Evolutionary conservation across 2,888 invertebrate genomes (phyloP).

Genomic region (Lottia scabra): DNA sequence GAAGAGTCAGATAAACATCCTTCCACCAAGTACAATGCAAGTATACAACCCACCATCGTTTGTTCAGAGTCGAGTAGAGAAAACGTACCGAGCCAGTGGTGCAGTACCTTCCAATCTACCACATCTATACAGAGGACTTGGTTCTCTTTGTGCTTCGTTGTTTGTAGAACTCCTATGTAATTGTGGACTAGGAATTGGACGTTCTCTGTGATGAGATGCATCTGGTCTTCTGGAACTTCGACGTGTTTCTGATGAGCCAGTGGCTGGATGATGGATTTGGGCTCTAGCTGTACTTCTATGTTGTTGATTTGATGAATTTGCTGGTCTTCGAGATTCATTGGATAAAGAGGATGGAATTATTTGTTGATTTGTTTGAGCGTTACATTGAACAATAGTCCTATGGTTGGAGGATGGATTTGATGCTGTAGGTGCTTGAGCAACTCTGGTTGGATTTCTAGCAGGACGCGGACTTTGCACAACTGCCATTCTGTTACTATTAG

Average conservation of each 20-base stretch:
- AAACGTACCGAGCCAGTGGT: slow-evolving; percentile 3
- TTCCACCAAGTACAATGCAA: not conserved
- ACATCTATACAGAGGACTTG: not conserved
- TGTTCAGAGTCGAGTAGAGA: not conserved
- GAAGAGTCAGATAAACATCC: not conserved
- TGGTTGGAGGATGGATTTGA: not conserved
- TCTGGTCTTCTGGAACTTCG: not conserved
- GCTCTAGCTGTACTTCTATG: not conserved
- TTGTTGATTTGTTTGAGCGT: not conserved
- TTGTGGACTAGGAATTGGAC: not conserved
- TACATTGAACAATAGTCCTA: not conserved
- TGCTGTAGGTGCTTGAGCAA: not conserved
- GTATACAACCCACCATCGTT: too few species aligned
- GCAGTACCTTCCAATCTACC: not conserved
- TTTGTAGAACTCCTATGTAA: not conserved
- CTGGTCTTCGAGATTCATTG: not conserved
- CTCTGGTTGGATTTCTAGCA: not conserved
- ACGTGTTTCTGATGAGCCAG: not conserved
- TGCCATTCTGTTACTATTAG: not conserved
- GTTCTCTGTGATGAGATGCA: not conserved
- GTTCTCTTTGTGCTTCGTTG: not conserved
- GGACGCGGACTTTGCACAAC: not conserved
- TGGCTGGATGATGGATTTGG: not conserved
- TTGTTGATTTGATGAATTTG: not conserved
- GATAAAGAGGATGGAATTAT: not conserved